Percentiles rank a stretch among this genome's conserved stretches.
Evolutionary conservation across 2,113 vertebrate species (phyloP).

Genomic region (Peromyscus polionotus): DNA sequence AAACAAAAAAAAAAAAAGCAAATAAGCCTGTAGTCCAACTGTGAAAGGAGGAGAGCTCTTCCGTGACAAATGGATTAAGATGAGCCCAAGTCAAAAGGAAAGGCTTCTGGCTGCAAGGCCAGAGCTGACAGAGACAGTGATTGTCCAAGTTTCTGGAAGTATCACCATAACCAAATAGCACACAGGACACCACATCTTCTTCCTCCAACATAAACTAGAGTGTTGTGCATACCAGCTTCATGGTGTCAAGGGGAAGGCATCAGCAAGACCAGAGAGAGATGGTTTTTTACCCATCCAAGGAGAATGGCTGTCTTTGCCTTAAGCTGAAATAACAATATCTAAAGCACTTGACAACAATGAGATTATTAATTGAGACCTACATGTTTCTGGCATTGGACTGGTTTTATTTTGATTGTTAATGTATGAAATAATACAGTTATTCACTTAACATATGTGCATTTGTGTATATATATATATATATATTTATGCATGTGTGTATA

Average conservation of each 20-base stretch:
- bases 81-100: not conserved
- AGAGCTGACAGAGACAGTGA: not conserved
- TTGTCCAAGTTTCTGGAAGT: accelerated
- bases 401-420: not conserved
- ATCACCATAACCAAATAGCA: not conserved
- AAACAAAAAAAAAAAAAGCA: not conserved
- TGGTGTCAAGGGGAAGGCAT: accelerated
- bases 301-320: not conserved
- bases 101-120: not conserved
- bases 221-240: not conserved
- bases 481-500: not conserved
- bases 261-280: not conserved
- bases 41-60: not conserved
- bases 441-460: not conserved
- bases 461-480: not conserved
- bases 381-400: not conserved
- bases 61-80: not conserved
- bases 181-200: not conserved
- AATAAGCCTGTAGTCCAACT: not conserved
- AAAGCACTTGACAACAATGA: not conserved
- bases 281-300: not conserved
- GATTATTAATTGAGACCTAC: not conserved
- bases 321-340: not conserved
- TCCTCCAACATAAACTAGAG: not conserved
- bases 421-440: not conserved